Conservation (phyloP, 2,113 vertebrate genomes). For the Cygnus atratus region DNA sequence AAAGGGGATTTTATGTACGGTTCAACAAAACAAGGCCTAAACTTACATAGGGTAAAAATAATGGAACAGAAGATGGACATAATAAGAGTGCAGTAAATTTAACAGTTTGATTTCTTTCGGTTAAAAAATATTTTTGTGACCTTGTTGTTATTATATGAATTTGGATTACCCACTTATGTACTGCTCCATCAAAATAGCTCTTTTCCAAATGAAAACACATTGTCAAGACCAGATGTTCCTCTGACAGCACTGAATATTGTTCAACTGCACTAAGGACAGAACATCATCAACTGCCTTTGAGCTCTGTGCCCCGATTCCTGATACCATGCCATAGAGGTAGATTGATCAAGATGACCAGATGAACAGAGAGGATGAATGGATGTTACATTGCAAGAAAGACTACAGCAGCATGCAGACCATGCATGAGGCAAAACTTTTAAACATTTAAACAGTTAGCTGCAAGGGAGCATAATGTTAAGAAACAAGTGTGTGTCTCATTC, state of each 20-base stretch:
- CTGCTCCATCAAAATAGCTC: background rate
- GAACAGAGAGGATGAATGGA: background rate
- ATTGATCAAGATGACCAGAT: background rate
- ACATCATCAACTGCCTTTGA: background rate
- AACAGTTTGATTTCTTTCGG: background rate
- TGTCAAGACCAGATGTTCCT: background rate
- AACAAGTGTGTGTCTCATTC: background rate
- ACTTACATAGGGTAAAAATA: background rate
- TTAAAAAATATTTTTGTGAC: background rate
- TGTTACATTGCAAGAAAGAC: background rate
- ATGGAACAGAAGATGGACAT: background rate
- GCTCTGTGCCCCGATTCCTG: no score
- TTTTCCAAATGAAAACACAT: background rate
- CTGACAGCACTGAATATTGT: background rate
- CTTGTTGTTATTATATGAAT: background rate
- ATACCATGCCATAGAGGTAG: rapidly evolving
- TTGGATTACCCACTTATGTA: background rate
- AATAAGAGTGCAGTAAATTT: background rate
- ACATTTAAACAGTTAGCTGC: background rate
- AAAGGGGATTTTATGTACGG: background rate
- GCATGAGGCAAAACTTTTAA: background rate
- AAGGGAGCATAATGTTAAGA: background rate
- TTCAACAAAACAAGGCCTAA: background rate
- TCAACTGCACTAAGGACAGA: background rate
- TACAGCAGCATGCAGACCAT: no score